These are phyloP conservation scores for Pheosia gnoma DNA, from an alignment of 2,888 invertebrate genomes.

Conservation along the genomic window DNA sequence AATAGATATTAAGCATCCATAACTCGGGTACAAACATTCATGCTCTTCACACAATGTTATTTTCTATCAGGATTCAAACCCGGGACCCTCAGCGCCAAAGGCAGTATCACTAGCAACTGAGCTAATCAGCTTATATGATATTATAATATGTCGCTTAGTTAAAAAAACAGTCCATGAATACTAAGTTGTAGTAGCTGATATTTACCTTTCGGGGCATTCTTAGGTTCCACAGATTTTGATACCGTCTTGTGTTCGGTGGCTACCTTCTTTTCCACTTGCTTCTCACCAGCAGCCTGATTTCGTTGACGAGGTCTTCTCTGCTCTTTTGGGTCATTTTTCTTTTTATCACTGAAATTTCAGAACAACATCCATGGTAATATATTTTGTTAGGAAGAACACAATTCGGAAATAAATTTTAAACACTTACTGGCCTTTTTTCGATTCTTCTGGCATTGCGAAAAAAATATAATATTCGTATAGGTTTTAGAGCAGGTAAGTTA, in stretches of 20 bases:
- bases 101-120: no score
- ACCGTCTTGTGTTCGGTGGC: conserved; percentile 43
- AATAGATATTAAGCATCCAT: no score
- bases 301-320: conserved; percentile 64
- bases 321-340: conserved; percentile 67
- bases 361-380: neutral
- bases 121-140: no score
- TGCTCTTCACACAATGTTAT: no score
- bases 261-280: conserved; percentile 42
- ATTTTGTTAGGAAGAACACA: neutral
- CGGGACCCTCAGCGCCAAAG: no score
- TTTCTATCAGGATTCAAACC: no score
- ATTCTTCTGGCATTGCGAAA: conserved; percentile 28
- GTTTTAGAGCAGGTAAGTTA: no score
- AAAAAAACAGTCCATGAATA: neutral
- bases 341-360: conserved; percentile 56
- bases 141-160: no score
- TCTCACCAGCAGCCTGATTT: conserved; percentile 46
- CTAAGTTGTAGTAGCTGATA: no score
- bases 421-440: conserved; percentile 62
- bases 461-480: neutral
- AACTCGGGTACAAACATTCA: no score
- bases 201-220: conserved; percentile 8
- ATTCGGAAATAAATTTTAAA: neutral
- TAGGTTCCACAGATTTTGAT: conserved; percentile 38